Base-by-base conservation (phyloP, 2,797 vertebrate species). In the Siniperca scherzeri region DNA sequence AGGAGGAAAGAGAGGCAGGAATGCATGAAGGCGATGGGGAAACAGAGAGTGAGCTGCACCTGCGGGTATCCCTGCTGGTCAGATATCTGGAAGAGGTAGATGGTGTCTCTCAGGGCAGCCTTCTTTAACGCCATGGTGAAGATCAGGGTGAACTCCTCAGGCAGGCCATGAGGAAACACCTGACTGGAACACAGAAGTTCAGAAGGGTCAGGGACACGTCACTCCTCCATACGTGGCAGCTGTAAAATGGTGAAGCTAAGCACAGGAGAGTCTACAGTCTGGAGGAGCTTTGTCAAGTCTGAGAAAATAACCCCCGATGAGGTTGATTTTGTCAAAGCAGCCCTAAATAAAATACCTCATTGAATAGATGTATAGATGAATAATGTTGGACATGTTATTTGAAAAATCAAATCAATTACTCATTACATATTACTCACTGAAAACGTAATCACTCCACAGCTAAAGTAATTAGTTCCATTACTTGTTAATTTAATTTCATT, bases 51-150 rank as follows among this genome's bases (percentile, higher is more conserved):
- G 62, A 75, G 78, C 40, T 7, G 78, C 94, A 99, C 98, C 97
- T 99, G 97, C 27, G 98, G 97, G 90, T 98, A 98, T 74, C 98
- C 98, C 19, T 95, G 94, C n/a, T 83, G 92, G 81, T 99, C 97
- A 0, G 97, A 97, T 91, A 99, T 96, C 94, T 99, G 98, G 86
- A 99, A 96, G 70, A 99, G 96, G 94, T 98, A 97, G 96, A 97
- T 92, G 70, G 97, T 97, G 83, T 97, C 95, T 86, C 94, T 96
- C 60, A 96, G 94, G 82, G 96, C 96, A 67, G 97, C 92, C 84
- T 97, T 98, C 95, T 98, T 99, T 90, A 99, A 91, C 69, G 97
- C 94, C 74, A 99, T 68, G 0, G 98, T 99, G 94, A 98, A 95
- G 90, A 98, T 92, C 85, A 99, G 89, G 3, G 97, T 97, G 93